Percentiles rank a stretch among this genome's conserved stretches.
Evolutionary conservation across 92 coral and sea anemone species (phyloP).

Genomic region (Pocillopora grandis): DNA sequence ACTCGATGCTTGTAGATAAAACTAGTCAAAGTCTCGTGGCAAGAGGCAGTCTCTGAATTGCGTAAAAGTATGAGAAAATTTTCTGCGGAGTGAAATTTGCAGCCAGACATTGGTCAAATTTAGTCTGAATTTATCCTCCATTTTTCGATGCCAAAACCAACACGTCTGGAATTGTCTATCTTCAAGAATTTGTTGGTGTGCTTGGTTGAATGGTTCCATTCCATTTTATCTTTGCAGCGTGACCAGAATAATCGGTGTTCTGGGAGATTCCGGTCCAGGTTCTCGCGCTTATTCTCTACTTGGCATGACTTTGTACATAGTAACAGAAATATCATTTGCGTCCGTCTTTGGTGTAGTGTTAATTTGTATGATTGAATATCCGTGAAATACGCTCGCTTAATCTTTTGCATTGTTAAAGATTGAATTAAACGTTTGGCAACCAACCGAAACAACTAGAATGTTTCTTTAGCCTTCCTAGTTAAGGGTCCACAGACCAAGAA

Average conservation of each 20-base stretch:
- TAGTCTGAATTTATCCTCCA: too few relatives aligned
- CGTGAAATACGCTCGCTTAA: not conserved
- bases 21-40: too few relatives aligned
- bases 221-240: too few relatives aligned
- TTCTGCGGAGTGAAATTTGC: too few relatives aligned
- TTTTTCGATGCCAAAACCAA: too few relatives aligned
- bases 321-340: not conserved
- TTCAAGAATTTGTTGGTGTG: too few relatives aligned
- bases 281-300: not conserved
- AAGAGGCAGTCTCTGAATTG: too few relatives aligned
- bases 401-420: slow-evolving; percentile 12
- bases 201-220: too few relatives aligned
- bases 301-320: not conserved
- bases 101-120: too few relatives aligned
- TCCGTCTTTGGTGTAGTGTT: not conserved
- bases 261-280: not conserved
- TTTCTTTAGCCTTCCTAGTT: not conserved
- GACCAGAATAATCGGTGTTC: not conserved
- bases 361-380: not conserved
- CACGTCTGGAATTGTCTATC: too few relatives aligned
- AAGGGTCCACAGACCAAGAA: too few relatives aligned
- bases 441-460: not conserved
- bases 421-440: not conserved
- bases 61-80: too few relatives aligned
- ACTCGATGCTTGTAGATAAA: not conserved